phyloP scores from a whole-genome alignment of 2,888 invertebrate species.

The Stegophylla sp. region DNA sequence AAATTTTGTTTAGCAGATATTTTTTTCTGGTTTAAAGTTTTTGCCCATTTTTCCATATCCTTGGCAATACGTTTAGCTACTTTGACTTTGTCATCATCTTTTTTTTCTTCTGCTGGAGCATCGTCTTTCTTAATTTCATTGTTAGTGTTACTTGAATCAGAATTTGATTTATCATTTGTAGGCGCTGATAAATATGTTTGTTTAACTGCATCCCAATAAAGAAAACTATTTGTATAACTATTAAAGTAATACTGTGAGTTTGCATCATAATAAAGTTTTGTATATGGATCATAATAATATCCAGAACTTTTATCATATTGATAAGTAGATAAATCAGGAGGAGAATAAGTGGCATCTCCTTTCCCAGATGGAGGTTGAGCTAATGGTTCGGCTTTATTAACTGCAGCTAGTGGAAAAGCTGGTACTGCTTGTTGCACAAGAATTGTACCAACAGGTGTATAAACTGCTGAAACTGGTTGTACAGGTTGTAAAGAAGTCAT shows the following conservation, averaged over 20 bases:
- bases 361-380: conserved; percentile 62
- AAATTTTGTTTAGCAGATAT: conserved; percentile 68
- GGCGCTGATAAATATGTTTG: conserved; percentile 66
- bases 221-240: conserved; percentile 84
- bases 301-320: conserved; percentile 94
- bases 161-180: conserved; percentile 61
- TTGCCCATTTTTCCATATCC: conserved; percentile 95
- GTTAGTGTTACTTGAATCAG: conserved; percentile 26
- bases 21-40: conserved; percentile 95
- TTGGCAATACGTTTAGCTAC: conserved; percentile 97
- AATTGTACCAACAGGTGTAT: conserved; percentile 69
- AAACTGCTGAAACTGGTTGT: conserved; percentile 87
- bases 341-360: conserved; percentile 61
- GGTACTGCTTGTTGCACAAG: conserved; percentile 62
- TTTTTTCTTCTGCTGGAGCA: conserved; percentile 62
- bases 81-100: conserved; percentile 90
- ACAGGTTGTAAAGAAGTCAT: conserved; percentile 70
- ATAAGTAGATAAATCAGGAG: conserved; percentile 90
- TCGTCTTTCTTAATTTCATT: conserved; percentile 63
- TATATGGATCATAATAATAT: conserved; percentile 92
- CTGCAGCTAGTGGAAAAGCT: conserved; percentile 55
- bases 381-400: conserved; percentile 35
- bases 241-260: conserved; percentile 97
- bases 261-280: conserved; percentile 95
- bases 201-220: conserved; percentile 88